Conservation (phyloP, 2,797 vertebrate genomes). For the Manis pentadactyla region DNA sequence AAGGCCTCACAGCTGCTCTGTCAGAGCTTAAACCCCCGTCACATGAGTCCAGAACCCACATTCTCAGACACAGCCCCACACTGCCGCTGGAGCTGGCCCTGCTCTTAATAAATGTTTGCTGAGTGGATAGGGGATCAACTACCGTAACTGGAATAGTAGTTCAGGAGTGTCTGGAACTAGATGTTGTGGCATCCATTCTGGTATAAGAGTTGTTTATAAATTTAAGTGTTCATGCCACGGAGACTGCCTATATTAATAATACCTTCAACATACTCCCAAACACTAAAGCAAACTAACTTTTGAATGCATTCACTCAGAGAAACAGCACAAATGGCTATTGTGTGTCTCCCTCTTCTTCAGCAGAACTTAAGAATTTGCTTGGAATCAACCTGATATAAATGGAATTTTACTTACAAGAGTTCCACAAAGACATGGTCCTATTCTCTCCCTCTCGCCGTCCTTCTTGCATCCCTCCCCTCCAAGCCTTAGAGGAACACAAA, state of each 20-base stretch:
- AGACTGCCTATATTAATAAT: neutral
- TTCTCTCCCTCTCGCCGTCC: neutral
- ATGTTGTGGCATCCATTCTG: neutral
- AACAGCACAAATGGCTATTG: neutral
- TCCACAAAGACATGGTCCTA: neutral
- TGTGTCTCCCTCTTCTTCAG: neutral
- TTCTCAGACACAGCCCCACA: neutral
- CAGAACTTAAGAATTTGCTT: constrained; percentile 15
- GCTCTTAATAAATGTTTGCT: neutral
- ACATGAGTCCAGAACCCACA: neutral
- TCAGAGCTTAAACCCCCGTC: neutral
- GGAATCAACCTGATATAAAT: neutral
- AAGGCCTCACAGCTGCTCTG: neutral
- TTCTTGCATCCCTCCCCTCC: neutral
- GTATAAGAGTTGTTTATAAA: neutral
- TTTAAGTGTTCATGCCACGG: too few species aligned
- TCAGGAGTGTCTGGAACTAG: neutral
- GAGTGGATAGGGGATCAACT: neutral
- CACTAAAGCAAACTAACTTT: neutral
- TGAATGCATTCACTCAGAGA: neutral
- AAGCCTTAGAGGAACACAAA: neutral
- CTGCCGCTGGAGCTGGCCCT: neutral
- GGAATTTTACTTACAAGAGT: constrained; percentile 39
- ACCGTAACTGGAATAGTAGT: neutral
- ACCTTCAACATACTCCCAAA: neutral